phyloP scores from a whole-genome alignment of 1,140 invertebrate genomes.

The Zophobas morio region DNA sequence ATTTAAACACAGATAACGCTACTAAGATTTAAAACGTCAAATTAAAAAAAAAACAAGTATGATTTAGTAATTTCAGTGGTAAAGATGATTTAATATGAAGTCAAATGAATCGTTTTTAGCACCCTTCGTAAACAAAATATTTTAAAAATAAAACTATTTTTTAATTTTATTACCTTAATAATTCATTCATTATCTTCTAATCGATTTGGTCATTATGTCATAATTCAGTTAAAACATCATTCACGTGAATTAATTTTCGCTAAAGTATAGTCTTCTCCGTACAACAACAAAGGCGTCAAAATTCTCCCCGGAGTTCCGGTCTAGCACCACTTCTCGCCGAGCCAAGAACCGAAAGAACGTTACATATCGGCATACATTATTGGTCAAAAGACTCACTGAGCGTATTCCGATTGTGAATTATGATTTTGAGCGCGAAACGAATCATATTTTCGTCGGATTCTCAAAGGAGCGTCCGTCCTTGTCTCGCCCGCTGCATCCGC shows the following conservation, averaged over 20 bases:
- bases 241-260: not conserved
- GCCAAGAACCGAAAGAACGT: constrained; percentile 26
- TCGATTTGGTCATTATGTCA: no score
- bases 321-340: constrained; percentile 1
- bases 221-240: no score
- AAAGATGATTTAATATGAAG: no score
- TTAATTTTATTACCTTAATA: no score
- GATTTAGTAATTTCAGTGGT: no score
- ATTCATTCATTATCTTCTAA: no score
- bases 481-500: constrained; percentile 31
- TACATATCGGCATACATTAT: constrained; percentile 64
- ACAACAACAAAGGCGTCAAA: not conserved
- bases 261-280: constrained; percentile 34
- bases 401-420: constrained; percentile 66
- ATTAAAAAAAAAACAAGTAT: no score
- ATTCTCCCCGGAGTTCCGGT: constrained; percentile 38
- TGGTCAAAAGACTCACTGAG: constrained; percentile 64
- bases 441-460: constrained; percentile 66
- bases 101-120: no score
- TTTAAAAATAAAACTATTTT: no score
- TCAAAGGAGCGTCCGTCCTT: constrained; percentile 59
- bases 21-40: no score
- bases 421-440: constrained; percentile 64
- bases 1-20: no score
- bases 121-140: no score